Evolutionary conservation across 2,888 invertebrate genomes (phyloP).

Genomic region (Nebria brevicollis): DNA sequence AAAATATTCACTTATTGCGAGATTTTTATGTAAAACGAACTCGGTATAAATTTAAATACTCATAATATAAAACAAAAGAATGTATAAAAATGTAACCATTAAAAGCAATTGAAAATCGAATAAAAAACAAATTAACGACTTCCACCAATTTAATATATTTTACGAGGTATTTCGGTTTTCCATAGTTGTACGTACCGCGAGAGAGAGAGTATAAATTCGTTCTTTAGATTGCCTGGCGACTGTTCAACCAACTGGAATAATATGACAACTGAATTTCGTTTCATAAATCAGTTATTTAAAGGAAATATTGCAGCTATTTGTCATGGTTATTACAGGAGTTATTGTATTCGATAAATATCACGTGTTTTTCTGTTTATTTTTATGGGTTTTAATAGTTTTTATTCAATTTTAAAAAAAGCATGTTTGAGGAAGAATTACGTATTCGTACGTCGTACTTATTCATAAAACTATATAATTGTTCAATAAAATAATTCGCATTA

Average conservation of each 20-base stretch:
- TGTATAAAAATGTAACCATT: not conserved
- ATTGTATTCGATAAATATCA: not conserved
- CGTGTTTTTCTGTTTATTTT: not conserved
- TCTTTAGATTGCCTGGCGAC: not conserved
- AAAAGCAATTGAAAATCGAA: not conserved
- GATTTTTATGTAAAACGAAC: not conserved
- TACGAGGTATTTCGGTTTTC: not conserved
- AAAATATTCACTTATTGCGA: too few species aligned
- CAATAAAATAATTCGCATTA: too few species aligned
- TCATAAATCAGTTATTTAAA: not conserved
- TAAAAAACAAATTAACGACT: not conserved
- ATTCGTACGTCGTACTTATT: too few species aligned
- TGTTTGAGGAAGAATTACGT: too few species aligned
- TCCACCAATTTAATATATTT: not conserved
- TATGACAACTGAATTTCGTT: not conserved
- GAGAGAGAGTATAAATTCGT: not conserved
- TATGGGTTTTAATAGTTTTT: too few species aligned
- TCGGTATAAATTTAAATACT: not conserved
- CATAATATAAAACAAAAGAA: not conserved
- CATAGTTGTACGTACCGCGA: not conserved
- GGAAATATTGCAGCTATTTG: not conserved
- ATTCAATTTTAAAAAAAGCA: too few species aligned
- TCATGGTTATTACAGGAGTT: not conserved
- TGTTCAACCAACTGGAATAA: not conserved
- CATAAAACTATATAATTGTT: too few species aligned